A percentile compares a stretch with the other conserved stretches of the same genome.
phyloP scores from a whole-genome alignment of 2,113 vertebrate genomes.

The human region GRCh38 chr11:66083001-66083500 shows the following conservation, averaged over 20 bases:
- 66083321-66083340: slow-evolving; percentile 27
- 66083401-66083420: slow-evolving; percentile 20
- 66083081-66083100: neutral
- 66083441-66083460: neutral
- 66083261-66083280: slow-evolving; percentile 66
- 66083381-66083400: neutral
- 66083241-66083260: slow-evolving; percentile 74
- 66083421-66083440: slow-evolving; percentile 11
- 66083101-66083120: slow-evolving; percentile 21
- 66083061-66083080: neutral
- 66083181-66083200: slow-evolving; percentile 53
- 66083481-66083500: neutral
- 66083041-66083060: neutral
- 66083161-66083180: slow-evolving; percentile 54
- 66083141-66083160: neutral
- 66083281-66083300: slow-evolving; percentile 65
- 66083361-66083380: slow-evolving; percentile 8
- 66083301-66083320: slow-evolving; percentile 61
- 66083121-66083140: neutral
- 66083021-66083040: neutral
- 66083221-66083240: slow-evolving; percentile 75
- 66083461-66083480: neutral
- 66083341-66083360: slow-evolving; percentile 62
- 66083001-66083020: neutral
- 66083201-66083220: slow-evolving; percentile 64